Base-by-base conservation (phyloP, 2,797 vertebrate species). In the Euthynnus affinis region DNA sequence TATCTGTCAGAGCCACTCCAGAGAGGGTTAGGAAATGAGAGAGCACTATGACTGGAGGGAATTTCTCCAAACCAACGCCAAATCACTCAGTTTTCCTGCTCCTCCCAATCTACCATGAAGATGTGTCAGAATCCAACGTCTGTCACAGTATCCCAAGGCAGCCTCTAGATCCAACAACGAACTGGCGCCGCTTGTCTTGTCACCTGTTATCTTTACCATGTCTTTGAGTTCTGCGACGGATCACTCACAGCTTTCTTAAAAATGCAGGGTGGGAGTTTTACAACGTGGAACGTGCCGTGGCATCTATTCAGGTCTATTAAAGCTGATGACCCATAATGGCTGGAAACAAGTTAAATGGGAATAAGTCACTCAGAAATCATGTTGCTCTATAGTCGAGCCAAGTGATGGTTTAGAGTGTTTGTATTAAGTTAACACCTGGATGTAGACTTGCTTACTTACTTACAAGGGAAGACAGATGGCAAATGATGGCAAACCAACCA, bases 151-250 rank as follows among this genome's bases (percentile, higher is more conserved):
- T 94, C 88, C 88, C 92, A 89, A 83, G 90, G 87, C 91, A 83
- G 83, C 88, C 78, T 87, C 80, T 58, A 84, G 86, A 90, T 91
- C 88, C 91, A 91, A 91, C 87, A 83, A 61, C 42, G 56, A 88
- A 78, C 71, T 80, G 83, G 86, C 77, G 71, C 87, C 84, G 87
- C 90, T 81, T 89, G 87, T 92, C 90, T 91, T 90, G 92, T 94
- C 93, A 93, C 89, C 91, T 94, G 92, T 89, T 94, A 92, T 93
- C 91, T 91, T 76, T 74, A 85, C 90, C 85, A 80, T 80, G 88
- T 87, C 88, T 86, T 49, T 32, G 77, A 86, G 80, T 88, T 90
- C 75, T 86, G 72, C 46, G 53, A 83, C 71, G 83, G 78, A 92
- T 93, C 87, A 88, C 76, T 86, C 84, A 64, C 80, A 87, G 90